Evolutionary conservation across 1,140 invertebrate species (phyloP).

Genomic region (Drosophila parabipectinata): DNA sequence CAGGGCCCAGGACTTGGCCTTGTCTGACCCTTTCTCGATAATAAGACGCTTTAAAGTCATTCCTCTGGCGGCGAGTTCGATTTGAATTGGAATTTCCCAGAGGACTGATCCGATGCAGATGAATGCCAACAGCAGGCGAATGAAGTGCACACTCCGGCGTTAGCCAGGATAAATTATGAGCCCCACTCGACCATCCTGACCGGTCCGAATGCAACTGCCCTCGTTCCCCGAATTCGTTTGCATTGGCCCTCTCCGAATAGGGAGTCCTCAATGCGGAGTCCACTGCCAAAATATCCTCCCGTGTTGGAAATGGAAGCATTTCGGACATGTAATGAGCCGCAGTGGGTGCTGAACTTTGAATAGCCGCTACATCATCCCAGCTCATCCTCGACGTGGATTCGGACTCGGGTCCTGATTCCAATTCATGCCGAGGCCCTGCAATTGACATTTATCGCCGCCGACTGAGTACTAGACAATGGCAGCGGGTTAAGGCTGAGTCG

Average conservation of each 20-base stretch:
- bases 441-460: slow-evolving; percentile 76
- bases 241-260: slow-evolving; percentile 7
- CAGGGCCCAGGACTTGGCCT: slow-evolving; percentile 2
- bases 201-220: background rate
- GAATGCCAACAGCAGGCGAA: slow-evolving; percentile 63
- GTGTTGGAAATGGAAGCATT: slow-evolving; percentile 2
- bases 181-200: slow-evolving; percentile 51
- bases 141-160: slow-evolving; percentile 63
- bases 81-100: slow-evolving; percentile 51
- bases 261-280: slow-evolving; percentile 21
- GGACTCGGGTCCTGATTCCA: background rate
- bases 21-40: slow-evolving; percentile 31
- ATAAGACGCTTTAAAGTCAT: slow-evolving; percentile 37
- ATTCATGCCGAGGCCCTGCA: slow-evolving; percentile 48
- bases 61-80: slow-evolving; percentile 26
- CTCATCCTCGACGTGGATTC: slow-evolving; percentile 5
- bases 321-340: slow-evolving; percentile 50
- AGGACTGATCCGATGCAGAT: slow-evolving; percentile 37
- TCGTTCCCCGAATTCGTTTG: slow-evolving; percentile 30
- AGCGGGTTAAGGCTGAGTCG: slow-evolving; percentile 6
- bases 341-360: slow-evolving; percentile 45
- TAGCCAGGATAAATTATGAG: slow-evolving; percentile 66
- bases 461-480: slow-evolving; percentile 45
- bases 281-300: slow-evolving; percentile 13
- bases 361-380: slow-evolving; percentile 11